Base-by-base conservation (phyloP, 2,113 vertebrate species). In the Neodon shergylaensis region DNA sequence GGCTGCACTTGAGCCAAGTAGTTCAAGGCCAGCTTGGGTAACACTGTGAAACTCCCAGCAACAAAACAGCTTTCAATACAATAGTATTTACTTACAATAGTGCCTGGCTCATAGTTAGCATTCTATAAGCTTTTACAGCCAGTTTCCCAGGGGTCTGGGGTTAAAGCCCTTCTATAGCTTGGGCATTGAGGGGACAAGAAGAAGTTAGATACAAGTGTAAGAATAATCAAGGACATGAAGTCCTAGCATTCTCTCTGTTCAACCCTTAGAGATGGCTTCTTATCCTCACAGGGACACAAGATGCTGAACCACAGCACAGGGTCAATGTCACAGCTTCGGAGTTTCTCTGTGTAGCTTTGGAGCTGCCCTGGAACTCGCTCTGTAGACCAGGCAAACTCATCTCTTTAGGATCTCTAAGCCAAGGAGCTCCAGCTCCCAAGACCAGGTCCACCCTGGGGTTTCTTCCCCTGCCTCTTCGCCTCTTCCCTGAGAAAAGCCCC, bases 111-210 rank as follows among this genome's bases (percentile, higher is more conserved):
- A 65, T 0, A 76, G 68, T 68, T 31, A 84, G n/a, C 44, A 36
- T 88, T 96, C 89, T 82, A 66, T 44, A 96, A 61, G 66, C 78
- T 22, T 68, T 47, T n/a, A 47, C 42, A 68, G 26, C 77, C 81
- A 88, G 52, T 44, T 76, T 76, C 65, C 49, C 42, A 52, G 10
- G n/a, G 54, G 77, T 33, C 88, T 49, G 39, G 19, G 19, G 61
- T 74, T 74, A 81, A 89, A 39, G 3, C 4, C 28, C 44, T 86
- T 39, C 42, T 49, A 21, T 26, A 42, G 78, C 76, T n/a, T 65
- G 36, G 89, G 61, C 44, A 74, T 52, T 39, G 42, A 61, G 10
- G 19, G 31, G 22, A 26, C 36, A 84, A 14, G 63, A 84, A 14
- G 70, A 94, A 91, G 47, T 66, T 17, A 54, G 58, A 24, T 5